These are phyloP conservation scores for Apis laboriosa DNA, from an alignment of 1,140 invertebrate genomes.

Conservation along the genomic window DNA sequence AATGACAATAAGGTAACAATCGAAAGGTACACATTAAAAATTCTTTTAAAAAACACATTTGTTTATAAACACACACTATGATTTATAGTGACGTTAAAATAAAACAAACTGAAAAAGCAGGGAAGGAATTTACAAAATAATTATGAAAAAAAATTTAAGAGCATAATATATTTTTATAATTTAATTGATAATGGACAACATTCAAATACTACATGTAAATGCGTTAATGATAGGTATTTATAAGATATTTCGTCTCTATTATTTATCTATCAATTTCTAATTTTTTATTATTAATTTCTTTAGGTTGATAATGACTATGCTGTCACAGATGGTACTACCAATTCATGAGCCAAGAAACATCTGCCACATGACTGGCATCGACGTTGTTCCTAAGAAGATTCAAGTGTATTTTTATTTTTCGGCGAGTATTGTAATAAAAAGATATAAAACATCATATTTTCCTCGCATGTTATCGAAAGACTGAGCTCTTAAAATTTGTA, in stretches of 20 bases:
- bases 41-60: constrained; percentile 16
- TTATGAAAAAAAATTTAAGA: constrained; percentile 17
- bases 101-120: constrained; percentile 15
- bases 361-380: constrained; percentile 65
- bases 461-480: background rate
- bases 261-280: constrained; percentile 38
- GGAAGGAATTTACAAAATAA: constrained; percentile 27
- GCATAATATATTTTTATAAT: constrained; percentile 25
- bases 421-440: background rate
- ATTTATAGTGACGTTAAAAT: constrained; percentile 27
- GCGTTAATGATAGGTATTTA: constrained; percentile 27
- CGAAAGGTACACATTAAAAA: constrained; percentile 13
- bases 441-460: constrained; percentile 14
- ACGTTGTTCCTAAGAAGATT: constrained; percentile 38
- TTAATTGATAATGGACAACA: constrained; percentile 40
- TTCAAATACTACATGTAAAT: constrained; percentile 29
- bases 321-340: constrained; percentile 35
- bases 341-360: constrained; percentile 32
- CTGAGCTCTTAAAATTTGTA: background rate
- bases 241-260: constrained; percentile 29
- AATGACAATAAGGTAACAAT: constrained; percentile 18
- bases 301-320: constrained; percentile 63
- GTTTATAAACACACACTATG: constrained; percentile 5
- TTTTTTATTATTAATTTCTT: constrained; percentile 57
- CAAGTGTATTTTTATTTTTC: constrained; percentile 1